Evolutionary conservation across 2,888 invertebrate genomes (phyloP).

Genomic region (Deroplatys truncata): DNA sequence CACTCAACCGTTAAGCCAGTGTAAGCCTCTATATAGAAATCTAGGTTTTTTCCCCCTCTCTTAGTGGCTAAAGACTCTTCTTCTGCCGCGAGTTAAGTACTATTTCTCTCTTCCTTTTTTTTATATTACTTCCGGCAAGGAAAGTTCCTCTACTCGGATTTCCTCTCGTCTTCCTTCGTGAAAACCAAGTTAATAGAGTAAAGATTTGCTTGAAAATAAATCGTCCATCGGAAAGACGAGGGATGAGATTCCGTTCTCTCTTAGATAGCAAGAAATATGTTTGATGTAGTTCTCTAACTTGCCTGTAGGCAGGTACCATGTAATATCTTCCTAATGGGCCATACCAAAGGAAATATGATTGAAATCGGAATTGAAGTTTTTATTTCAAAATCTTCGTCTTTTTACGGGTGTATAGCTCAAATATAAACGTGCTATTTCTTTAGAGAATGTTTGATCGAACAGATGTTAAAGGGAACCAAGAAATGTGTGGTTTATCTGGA

Average conservation of each 20-base stretch:
- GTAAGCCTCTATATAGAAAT: not conserved
- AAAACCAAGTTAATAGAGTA: constrained; percentile 14
- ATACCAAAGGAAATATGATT: not conserved
- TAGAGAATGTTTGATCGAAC: too few species aligned
- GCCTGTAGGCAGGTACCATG: not conserved
- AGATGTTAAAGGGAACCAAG: too few species aligned
- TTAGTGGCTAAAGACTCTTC: not conserved
- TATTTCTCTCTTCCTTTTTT: not conserved
- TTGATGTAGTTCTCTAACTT: not conserved
- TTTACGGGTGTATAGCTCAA: too few species aligned
- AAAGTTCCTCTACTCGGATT: not conserved
- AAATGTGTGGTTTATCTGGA: too few species aligned
- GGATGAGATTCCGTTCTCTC: not conserved
- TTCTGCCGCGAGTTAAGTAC: not conserved
- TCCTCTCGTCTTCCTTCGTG: not conserved
- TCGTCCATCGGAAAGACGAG: not conserved
- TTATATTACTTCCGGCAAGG: not conserved
- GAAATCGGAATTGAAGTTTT: not conserved
- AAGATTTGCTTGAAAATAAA: constrained; percentile 11
- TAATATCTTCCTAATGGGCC: not conserved
- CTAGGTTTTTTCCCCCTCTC: not conserved
- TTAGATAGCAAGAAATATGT: not conserved
- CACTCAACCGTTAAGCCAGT: not conserved
- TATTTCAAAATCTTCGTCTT: not conserved
- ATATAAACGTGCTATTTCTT: too few species aligned